Conservation (phyloP, 2,888 invertebrate genomes). For the Meloe dianella region DNA sequence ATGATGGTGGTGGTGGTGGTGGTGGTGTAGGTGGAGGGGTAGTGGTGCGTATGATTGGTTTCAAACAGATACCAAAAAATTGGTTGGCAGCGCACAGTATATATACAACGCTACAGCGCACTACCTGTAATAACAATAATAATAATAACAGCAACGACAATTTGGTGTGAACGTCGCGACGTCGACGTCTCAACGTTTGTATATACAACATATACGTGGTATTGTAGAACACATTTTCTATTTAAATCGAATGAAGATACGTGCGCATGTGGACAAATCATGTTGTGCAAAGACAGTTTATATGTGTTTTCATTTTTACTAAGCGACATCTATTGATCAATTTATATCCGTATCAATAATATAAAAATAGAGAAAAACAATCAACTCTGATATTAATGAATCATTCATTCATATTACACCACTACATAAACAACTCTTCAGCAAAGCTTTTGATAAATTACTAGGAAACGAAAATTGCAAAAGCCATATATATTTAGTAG, state of each 20-base stretch:
- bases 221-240: constrained; percentile 26
- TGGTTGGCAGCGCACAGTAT: constrained; percentile 5
- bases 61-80: background rate
- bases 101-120: background rate
- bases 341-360: background rate
- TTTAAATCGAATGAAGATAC: constrained; percentile 18
- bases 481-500: too few species aligned
- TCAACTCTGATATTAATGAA: background rate
- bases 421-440: background rate
- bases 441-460: background rate
- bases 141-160: background rate
- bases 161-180: constrained; percentile 20
- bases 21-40: too few species aligned
- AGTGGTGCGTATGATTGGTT: constrained; percentile 7
- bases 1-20: constrained; percentile 5
- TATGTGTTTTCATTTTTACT: background rate
- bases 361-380: background rate
- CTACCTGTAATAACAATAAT: background rate
- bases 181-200: constrained; percentile 27
- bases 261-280: background rate
- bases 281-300: background rate
- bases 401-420: background rate
- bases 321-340: constrained; percentile 26
- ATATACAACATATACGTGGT: constrained; percentile 25
- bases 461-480: too few species aligned